phyloP scores from a whole-genome alignment of 2,797 vertebrate genomes.

The Austrolebias charrua region DNA sequence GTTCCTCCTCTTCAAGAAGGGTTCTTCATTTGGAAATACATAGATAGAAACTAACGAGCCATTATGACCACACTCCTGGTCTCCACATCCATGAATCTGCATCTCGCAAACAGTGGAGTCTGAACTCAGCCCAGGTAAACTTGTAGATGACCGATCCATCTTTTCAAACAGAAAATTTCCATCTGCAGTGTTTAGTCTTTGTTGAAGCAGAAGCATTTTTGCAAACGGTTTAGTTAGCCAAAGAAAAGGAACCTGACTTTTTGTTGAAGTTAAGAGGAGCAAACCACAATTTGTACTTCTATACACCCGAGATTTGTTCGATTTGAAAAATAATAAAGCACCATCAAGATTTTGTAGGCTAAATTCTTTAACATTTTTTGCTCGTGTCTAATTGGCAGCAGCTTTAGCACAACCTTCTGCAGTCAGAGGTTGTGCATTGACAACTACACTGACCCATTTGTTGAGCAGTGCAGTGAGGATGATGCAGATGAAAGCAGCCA shows the following conservation, averaged over 20 bases:
- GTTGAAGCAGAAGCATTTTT: slow-evolving; percentile 29
- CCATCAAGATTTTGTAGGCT: background rate
- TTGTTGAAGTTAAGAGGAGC: no score
- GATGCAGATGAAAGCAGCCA: slow-evolving; percentile 61
- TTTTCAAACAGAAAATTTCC: slow-evolving; percentile 15
- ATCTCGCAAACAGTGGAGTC: slow-evolving; percentile 12
- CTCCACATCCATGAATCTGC: slow-evolving; percentile 12
- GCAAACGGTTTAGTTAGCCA: slow-evolving; percentile 32
- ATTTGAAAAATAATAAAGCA: no score
- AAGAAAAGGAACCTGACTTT: background rate
- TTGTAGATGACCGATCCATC: background rate
- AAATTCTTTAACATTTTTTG: background rate
- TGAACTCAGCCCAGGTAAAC: background rate
- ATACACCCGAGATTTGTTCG: no score
- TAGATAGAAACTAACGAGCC: slow-evolving; percentile 26
- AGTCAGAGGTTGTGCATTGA: slow-evolving; percentile 9
- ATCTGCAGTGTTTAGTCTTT: slow-evolving; percentile 20
- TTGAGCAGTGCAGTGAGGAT: slow-evolving; percentile 34
- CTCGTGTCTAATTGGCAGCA: background rate
- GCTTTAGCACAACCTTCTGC: slow-evolving; percentile 15
- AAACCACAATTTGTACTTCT: no score
- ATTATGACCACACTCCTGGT: slow-evolving; percentile 11
- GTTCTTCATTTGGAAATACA: slow-evolving; percentile 19
- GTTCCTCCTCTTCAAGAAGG: no score
- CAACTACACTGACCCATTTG: slow-evolving; percentile 28